phyloP scores from a whole-genome alignment of 2,797 vertebrate genomes.

The Lepus oiostolus region DNA sequence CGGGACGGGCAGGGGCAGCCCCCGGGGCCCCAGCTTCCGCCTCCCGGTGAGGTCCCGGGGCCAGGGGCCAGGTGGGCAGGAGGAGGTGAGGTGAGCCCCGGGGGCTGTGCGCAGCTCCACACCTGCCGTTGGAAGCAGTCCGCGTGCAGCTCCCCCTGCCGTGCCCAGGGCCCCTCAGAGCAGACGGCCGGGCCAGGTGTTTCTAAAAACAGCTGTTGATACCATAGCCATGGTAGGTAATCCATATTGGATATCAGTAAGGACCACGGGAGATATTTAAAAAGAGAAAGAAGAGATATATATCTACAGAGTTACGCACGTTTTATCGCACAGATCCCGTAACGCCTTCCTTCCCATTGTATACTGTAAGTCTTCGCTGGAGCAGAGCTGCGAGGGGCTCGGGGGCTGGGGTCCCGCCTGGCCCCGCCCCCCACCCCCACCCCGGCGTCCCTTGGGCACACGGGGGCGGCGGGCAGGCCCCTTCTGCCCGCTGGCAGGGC shows the following conservation, averaged over 20 bases:
- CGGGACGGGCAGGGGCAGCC: background rate
- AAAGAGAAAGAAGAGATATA: constrained; percentile 86
- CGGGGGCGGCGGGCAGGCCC: background rate
- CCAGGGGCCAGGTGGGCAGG: too few relatives aligned
- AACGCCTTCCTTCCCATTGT: constrained; percentile 87
- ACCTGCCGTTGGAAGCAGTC: constrained; percentile 75
- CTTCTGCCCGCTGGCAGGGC: constrained; percentile 62
- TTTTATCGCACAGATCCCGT: constrained; percentile 91
- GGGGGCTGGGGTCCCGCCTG: background rate
- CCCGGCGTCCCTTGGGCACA: background rate
- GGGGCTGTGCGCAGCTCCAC: constrained; percentile 16
- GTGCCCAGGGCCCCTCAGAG: constrained; percentile 47
- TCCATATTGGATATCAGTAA: constrained; percentile 99
- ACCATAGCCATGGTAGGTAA: constrained; percentile 93
- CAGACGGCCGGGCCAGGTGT: constrained; percentile 82
- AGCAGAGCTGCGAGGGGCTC: constrained; percentile 80
- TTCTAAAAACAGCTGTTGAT: constrained; percentile 84
- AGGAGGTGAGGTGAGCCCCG: background rate
- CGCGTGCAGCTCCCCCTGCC: too few relatives aligned
- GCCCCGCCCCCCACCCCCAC: background rate
- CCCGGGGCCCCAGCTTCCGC: background rate
- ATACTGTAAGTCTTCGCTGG: constrained; percentile 89
- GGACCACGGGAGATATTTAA: constrained; percentile 92
- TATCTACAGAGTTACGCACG: constrained; percentile 89
- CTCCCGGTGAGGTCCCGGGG: background rate